Evolutionary conservation across 2,797 vertebrate species (phyloP), one percentile per base, ranked within the genome.

Genomic region (Enteromius treurensis): DNA sequence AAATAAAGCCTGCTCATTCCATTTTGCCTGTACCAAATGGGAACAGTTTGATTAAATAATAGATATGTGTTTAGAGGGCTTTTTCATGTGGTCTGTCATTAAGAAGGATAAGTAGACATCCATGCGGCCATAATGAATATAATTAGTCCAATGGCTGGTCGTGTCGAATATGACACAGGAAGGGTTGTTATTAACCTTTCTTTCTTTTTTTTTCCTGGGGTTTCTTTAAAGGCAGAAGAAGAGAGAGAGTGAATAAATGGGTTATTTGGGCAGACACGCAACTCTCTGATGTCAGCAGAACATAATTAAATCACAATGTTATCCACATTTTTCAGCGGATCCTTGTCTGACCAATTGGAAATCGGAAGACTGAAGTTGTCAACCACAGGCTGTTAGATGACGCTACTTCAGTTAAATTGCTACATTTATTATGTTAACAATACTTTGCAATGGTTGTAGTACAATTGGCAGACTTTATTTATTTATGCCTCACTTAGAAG

Each of bases 11-110:
- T 93, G 92, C 92, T 95, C 92, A 86, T 85, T 92, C 92, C 93
- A 92, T 91, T 89, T 92, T 90, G 92, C 93, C 92, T 93, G 92
- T 94, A 94, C 93, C 95, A 94, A 96, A 95, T 94, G 95, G 95
- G 95, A 96, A 94, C 90, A 94, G 95, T 97, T 97, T 98, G 97
- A 97, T 98, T 97, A 96, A 98, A 97, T 98, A 98, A 97, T 98
- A 97, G 96, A 96, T 97, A 96, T 96, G 96, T 96, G 96, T 96
- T 97, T 94, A 94, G 94, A 93, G 95, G 94, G 93, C 91, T 92
- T 93, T 94, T 92, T 96, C 91, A 94, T 95, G 95, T 89, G 93
- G 94, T 90, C 92, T 97, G 96, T 96, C 97, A 97, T 96, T 97
- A 97, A 95, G 92, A 93, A 95, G 96, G 96, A 97, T 97, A 96